Conservation (phyloP, 2,797 vertebrate species). For the Chelidonichthys spinosus region DNA sequence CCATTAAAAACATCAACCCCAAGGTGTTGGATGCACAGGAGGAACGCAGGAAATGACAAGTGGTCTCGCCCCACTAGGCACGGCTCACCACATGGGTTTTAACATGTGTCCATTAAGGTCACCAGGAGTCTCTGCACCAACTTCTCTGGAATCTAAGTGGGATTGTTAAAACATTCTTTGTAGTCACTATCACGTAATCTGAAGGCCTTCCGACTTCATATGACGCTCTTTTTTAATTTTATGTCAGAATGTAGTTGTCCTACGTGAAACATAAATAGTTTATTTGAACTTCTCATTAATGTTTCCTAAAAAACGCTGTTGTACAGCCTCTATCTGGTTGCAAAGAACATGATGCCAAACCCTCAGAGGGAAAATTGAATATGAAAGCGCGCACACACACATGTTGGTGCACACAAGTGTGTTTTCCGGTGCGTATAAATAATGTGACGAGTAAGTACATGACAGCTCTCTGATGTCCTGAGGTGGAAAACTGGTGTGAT, state of each 20-base stretch:
- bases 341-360: conserved; percentile 35
- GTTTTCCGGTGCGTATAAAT: conserved; percentile 56
- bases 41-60: conserved; percentile 45
- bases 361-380: conserved; percentile 27
- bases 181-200: conserved; percentile 8
- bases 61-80: conserved; percentile 21
- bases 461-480: conserved; percentile 68
- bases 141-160: conserved; percentile 43
- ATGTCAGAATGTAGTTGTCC: conserved; percentile 25
- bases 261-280: conserved; percentile 43
- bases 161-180: conserved; percentile 31
- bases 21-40: conserved; percentile 46
- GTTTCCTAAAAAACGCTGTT: conserved; percentile 32
- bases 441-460: conserved; percentile 69
- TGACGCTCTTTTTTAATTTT: conserved; percentile 24
- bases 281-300: conserved; percentile 40
- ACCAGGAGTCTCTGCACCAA: conserved; percentile 20
- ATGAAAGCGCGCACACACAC: conserved; percentile 20
- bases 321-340: conserved; percentile 31
- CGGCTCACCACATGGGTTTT: conserved; percentile 47
- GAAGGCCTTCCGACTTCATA: conserved; percentile 3
- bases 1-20: conserved; percentile 69
- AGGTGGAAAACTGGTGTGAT: conserved; percentile 63
- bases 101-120: conserved; percentile 42
- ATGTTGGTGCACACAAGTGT: conserved; percentile 22